phyloP scores from a whole-genome alignment of 2,797 vertebrate species.

The Sebastes vulpes region DNA sequence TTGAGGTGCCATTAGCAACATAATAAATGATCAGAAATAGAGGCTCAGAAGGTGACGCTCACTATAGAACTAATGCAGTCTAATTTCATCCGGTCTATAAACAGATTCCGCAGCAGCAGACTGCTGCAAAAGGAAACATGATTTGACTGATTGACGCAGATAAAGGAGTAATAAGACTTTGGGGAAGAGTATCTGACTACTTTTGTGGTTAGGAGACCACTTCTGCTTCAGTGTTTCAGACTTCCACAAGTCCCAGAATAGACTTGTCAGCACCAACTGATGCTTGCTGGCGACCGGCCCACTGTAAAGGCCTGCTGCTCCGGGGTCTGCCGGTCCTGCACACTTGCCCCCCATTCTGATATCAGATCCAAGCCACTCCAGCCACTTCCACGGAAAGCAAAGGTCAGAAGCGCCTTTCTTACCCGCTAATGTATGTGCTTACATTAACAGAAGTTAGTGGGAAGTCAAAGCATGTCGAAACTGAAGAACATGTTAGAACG shows the following conservation, averaged over 20 bases:
- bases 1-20: neutral
- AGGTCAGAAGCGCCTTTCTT: slow-evolving; percentile 62
- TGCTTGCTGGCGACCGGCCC: slow-evolving; percentile 60
- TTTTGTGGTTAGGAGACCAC: slow-evolving; percentile 47
- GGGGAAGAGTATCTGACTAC: slow-evolving; percentile 23
- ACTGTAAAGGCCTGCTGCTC: slow-evolving; percentile 53
- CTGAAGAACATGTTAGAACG: neutral
- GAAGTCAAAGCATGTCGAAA: neutral
- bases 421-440: slow-evolving; percentile 14
- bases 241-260: slow-evolving; percentile 76
- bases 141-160: slow-evolving; percentile 37
- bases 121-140: neutral
- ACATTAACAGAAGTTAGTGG: slow-evolving; percentile 22
- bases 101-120: neutral
- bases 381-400: slow-evolving; percentile 57
- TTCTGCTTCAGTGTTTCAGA: slow-evolving; percentile 47
- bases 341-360: slow-evolving; percentile 58
- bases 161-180: slow-evolving; percentile 26
- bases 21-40: slow-evolving; percentile 22
- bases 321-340: slow-evolving; percentile 21
- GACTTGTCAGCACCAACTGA: slow-evolving; percentile 71
- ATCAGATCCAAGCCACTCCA: slow-evolving; percentile 49
- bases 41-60: neutral
- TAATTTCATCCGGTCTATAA: slow-evolving; percentile 16
- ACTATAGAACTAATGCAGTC: neutral